Percentiles rank a stretch among this genome's conserved stretches.
Evolutionary conservation across 1,140 invertebrate genomes (phyloP).

Genomic region (Teleogryllus occipitalis): DNA sequence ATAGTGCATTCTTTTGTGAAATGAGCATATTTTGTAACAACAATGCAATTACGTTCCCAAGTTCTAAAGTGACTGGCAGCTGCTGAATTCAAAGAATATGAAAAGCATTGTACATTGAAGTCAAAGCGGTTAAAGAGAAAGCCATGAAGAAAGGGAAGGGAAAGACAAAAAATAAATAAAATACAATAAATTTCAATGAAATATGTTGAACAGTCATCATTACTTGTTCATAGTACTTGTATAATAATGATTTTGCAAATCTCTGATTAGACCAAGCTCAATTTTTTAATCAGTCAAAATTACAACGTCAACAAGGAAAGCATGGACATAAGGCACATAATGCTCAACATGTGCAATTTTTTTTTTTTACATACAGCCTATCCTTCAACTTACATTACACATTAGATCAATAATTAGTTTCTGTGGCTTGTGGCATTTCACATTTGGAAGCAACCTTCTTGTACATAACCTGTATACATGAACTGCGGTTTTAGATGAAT

Average conservation of each 20-base stretch:
- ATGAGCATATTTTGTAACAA: constrained; percentile 1
- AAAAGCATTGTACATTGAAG: constrained; percentile 5
- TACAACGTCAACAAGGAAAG: constrained; percentile 21
- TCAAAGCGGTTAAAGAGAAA: constrained; percentile 4
- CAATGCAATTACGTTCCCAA: constrained; percentile 4
- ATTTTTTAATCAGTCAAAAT: constrained; percentile 17
- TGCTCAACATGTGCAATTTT: constrained; percentile 18
- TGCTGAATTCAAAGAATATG: constrained; percentile 1
- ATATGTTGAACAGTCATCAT: not conserved
- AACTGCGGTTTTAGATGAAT: not conserved
- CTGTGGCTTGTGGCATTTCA: constrained; percentile 9
- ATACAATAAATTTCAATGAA: constrained; percentile 7
- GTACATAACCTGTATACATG: constrained; percentile 8
- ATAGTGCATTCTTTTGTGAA: not conserved
- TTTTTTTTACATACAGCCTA: constrained; percentile 11
- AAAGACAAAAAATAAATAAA: constrained; percentile 5
- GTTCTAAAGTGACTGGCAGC: constrained; percentile 3
- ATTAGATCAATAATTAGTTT: not conserved
- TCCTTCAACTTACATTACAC: constrained; percentile 12
- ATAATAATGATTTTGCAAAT: constrained; percentile 12
- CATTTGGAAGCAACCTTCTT: constrained; percentile 8
- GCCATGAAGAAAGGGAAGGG: not conserved
- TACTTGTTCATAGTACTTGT: not conserved
- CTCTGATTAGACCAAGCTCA: constrained; percentile 12
- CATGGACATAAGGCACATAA: constrained; percentile 21